A percentile compares a stretch with the other conserved stretches of the same genome.
Conservation (phyloP, 2,888 invertebrate species). For the Thymelicus lineola region DNA sequence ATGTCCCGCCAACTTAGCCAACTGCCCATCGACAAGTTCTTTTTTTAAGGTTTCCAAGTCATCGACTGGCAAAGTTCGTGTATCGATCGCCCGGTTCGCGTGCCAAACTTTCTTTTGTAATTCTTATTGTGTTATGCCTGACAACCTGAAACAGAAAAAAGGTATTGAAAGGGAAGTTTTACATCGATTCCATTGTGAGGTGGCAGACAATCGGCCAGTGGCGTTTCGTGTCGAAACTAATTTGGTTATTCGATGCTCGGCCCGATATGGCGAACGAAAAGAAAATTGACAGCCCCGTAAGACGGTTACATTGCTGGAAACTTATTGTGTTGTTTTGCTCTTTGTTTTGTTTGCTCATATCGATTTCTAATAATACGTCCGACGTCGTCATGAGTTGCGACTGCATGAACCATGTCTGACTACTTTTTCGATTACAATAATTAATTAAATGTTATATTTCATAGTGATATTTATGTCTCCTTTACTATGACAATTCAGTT, state of each 20-base stretch:
- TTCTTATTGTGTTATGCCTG: slow-evolving; percentile 68
- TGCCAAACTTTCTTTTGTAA: slow-evolving; percentile 53
- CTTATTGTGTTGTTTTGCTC: slow-evolving; percentile 30
- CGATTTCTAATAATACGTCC: slow-evolving; percentile 3
- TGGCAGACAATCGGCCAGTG: slow-evolving; percentile 74
- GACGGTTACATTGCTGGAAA: slow-evolving; percentile 45
- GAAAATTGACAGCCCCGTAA: slow-evolving; percentile 70
- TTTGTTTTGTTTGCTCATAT: slow-evolving; percentile 22
- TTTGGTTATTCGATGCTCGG: slow-evolving; percentile 77
- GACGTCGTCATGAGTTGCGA: not conserved
- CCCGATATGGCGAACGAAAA: slow-evolving; percentile 68
- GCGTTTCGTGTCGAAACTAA: slow-evolving; percentile 83
- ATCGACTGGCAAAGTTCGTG: slow-evolving; percentile 48
- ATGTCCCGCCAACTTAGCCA: slow-evolving; percentile 26
- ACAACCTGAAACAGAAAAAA: slow-evolving; percentile 79
- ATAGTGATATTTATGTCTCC: too few species aligned
- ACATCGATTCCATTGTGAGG: slow-evolving; percentile 75
- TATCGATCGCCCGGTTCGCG: slow-evolving; percentile 70
- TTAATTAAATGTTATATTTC: too few species aligned
- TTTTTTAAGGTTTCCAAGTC: slow-evolving; percentile 24
- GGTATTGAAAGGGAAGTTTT: slow-evolving; percentile 72
- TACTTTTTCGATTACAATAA: not conserved
- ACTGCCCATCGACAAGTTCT: not conserved
- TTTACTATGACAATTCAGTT: too few species aligned
- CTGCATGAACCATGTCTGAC: not conserved